Evolutionary conservation across 2,113 vertebrate species (phyloP), one percentile per base, ranked within the genome.

Genomic region (Labeo catla): DNA sequence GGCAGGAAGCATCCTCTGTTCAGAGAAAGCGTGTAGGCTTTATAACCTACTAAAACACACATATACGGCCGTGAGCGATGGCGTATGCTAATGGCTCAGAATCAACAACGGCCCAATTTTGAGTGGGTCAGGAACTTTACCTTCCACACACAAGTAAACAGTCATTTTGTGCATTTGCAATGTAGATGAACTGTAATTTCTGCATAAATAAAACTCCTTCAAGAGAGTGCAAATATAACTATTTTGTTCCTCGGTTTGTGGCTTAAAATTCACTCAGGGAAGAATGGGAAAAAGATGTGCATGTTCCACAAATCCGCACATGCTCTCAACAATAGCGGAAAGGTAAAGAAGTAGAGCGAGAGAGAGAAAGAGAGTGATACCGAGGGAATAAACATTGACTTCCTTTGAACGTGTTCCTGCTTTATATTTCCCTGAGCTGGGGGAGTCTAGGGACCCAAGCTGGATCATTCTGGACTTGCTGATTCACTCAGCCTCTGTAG

Each of bases 171-270:
- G 61, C 57, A 91, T 92, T 91, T 90, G 87, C 87, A 91, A 91
- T 92, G 90, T 88, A 92, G 76, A 91, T 92, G 0, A 85, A 91
- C 91, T 91, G 76, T 87, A 83, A 91, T 90, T 36, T 84, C 73
- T 81, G 34, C 87, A 87, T 92, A 88, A 92, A 91, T 91, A 92
- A 92, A 59, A 86, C 86, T 85, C 83, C 79, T 47, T 72, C 68
- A 39, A 84, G 83, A 63, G 66, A 57, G 83, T 2, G 5, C 84
- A 91, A 92, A 77, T 65, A 86, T 73, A 34, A 88, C 78, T 84
- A 16, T 54, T 88, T 91, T 87, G 76, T 84, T 89, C 1, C 6
- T 15, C 39, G 13, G 59, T 49, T 84, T 76, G 23, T 5, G 59
- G 61, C 66, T 43, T 34, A 70, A 83, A 70, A 83, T 21, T 21